Percentiles rank a stretch among this genome's conserved stretches.
Evolutionary conservation across 30 jellyfish, hydroid and myxozoan species (phyloP).

Genomic region (Aurelia aurita complex sp. Pacific): DNA sequence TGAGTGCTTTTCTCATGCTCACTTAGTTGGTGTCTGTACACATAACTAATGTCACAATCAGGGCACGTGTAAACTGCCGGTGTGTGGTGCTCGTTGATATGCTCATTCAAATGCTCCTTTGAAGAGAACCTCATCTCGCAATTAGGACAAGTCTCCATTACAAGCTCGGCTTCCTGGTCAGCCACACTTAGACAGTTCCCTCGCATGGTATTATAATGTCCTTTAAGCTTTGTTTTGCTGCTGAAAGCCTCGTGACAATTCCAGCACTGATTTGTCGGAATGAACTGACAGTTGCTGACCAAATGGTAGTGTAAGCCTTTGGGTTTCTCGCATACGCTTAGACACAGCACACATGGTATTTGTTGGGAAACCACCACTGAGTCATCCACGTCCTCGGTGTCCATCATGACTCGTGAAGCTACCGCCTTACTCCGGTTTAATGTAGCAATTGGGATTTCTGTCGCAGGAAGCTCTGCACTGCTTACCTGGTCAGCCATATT

Average conservation of each 20-base stretch:
- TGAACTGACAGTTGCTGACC: not conserved
- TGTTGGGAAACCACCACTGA: not conserved
- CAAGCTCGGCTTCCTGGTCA: too few relatives aligned
- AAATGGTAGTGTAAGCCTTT: not conserved
- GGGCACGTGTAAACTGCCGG: too few relatives aligned
- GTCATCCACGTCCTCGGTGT: too few relatives aligned
- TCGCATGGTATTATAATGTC: not conserved
- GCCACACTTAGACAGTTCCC: not conserved
- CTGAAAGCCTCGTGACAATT: not conserved
- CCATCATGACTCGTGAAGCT: too few relatives aligned
- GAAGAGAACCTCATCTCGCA: not conserved
- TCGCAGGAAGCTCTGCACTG: too few relatives aligned
- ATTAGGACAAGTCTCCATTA: not conserved
- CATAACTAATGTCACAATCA: not conserved
- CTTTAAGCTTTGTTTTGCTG: not conserved
- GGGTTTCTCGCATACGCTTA: not conserved
- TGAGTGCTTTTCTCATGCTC: too few relatives aligned
- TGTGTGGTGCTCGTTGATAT: not conserved
- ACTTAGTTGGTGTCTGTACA: too few relatives aligned
- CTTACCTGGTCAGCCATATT: too few relatives aligned
- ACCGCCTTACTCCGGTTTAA: too few relatives aligned
- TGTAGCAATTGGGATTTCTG: too few relatives aligned
- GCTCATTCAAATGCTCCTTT: not conserved
- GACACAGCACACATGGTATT: slow-evolving; percentile 1
- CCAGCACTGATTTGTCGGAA: slow-evolving; percentile 5